Evolutionary conservation across 2,888 invertebrate species (phyloP).

Genomic region (Hydroisotoma schaefferi): DNA sequence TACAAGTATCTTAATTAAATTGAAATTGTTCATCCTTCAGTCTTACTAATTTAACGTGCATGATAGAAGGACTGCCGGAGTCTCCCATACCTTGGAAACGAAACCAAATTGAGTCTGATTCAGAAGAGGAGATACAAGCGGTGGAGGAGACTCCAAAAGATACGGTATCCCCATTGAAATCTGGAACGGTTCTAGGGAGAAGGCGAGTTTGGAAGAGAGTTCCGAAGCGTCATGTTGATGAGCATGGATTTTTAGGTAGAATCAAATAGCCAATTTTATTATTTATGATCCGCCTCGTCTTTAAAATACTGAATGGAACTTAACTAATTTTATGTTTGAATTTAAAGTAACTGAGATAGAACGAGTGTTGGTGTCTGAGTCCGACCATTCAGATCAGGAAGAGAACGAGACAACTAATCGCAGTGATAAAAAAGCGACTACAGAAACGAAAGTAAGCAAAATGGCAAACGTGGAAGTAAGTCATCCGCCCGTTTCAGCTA

Average conservation of each 20-base stretch:
- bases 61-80: constrained; percentile 9
- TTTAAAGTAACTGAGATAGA: constrained; percentile 43
- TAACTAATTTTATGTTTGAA: neutral
- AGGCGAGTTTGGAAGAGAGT: constrained; percentile 39
- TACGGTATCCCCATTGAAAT: neutral
- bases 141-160: neutral
- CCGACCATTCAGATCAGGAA: constrained; percentile 18
- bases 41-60: neutral
- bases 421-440: neutral
- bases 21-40: neutral
- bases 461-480: neutral
- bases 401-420: neutral
- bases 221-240: constrained; percentile 51
- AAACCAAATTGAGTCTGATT: constrained; percentile 30
- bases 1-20: neutral
- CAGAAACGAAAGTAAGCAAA: neutral
- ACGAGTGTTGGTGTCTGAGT: constrained; percentile 41
- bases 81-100: constrained; percentile 26
- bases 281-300: neutral
- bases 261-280: neutral
- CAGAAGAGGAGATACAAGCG: constrained; percentile 19
- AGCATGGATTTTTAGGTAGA: constrained; percentile 52
- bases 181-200: constrained; percentile 30
- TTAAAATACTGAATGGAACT: neutral
- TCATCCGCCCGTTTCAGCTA: neutral